Conservation (phyloP, 2,888 invertebrate species). For the Agonopterix arenella region DNA sequence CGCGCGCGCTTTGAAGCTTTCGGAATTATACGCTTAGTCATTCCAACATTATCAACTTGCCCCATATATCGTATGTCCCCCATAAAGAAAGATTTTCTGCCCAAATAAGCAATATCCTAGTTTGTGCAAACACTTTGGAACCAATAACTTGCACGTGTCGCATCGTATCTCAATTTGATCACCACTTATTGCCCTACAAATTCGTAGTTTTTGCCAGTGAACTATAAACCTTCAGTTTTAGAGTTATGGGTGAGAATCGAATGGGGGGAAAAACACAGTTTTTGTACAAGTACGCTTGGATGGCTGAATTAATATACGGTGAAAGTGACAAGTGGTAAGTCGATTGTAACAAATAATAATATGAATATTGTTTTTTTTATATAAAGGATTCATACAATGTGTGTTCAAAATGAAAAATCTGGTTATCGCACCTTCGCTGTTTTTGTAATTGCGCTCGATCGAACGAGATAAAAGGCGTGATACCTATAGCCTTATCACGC, state of each 20-base stretch:
- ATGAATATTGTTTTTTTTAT: not conserved
- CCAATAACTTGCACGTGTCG: constrained; percentile 71
- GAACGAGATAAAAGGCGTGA: too few relatives aligned
- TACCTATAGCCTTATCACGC: too few relatives aligned
- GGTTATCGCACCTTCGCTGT: too few relatives aligned
- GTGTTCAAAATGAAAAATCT: too few relatives aligned
- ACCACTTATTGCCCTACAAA: constrained; percentile 35
- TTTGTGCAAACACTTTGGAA: constrained; percentile 69
- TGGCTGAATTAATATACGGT: constrained; percentile 57
- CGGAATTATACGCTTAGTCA: not conserved
- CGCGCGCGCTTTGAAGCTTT: too few relatives aligned
- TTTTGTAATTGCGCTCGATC: too few relatives aligned
- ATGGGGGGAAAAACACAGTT: constrained; percentile 6
- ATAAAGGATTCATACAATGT: too few relatives aligned
- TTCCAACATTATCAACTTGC: not conserved
- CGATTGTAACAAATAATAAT: not conserved
- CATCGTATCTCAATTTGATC: constrained; percentile 67
- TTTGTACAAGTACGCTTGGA: constrained; percentile 27
- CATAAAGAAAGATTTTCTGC: constrained; percentile 42
- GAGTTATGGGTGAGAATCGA: constrained; percentile 2
- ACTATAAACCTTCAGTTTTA: too few relatives aligned
- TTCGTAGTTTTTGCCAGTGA: not conserved
- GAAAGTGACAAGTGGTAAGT: constrained; percentile 39
- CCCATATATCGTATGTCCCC: constrained; percentile 10
- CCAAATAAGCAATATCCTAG: constrained; percentile 67